These are phyloP conservation scores for Saxidomus purpurata DNA, from an alignment of 1,140 invertebrate species.

Conservation along the genomic window DNA sequence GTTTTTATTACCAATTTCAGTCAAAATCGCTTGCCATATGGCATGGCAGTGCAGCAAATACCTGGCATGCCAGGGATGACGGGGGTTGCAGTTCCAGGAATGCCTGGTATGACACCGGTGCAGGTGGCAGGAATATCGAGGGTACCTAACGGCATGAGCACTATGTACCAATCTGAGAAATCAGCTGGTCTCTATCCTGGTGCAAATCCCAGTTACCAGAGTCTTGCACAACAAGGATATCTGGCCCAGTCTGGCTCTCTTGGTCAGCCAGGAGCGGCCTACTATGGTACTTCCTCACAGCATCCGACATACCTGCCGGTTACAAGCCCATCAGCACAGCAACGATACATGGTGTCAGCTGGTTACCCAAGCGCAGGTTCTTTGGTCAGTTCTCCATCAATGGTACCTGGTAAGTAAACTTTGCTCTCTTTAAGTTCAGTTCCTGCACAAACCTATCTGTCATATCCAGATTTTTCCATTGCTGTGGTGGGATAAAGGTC, in stretches of 20 bases:
- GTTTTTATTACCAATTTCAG: constrained; percentile 22
- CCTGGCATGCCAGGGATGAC: constrained; percentile 40
- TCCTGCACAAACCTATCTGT: no score
- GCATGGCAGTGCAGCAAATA: constrained; percentile 40
- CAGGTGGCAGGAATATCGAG: constrained; percentile 46
- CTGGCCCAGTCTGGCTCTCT: constrained; percentile 44
- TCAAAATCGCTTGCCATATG: constrained; percentile 39
- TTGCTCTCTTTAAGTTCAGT: no score
- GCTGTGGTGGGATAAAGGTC: no score
- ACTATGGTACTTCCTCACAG: background rate
- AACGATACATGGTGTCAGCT: constrained; percentile 61
- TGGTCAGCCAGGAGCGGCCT: constrained; percentile 1
- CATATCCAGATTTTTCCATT: no score
- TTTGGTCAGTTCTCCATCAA: constrained; percentile 36
- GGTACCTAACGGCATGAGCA: constrained; percentile 49
- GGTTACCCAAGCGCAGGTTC: constrained; percentile 24
- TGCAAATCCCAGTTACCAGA: constrained; percentile 21
- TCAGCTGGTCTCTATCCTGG: constrained; percentile 32
- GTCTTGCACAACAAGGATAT: constrained; percentile 35
- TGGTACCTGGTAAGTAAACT: constrained; percentile 32
- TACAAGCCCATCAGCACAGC: constrained; percentile 37
- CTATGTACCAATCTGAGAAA: constrained; percentile 48
- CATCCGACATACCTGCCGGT: constrained; percentile 51
- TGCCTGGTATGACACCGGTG: constrained; percentile 49
- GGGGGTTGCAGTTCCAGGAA: constrained; percentile 5